phyloP scores from a whole-genome alignment of 2,113 vertebrate genomes.

The Myanophis thanlyinensis region DNA sequence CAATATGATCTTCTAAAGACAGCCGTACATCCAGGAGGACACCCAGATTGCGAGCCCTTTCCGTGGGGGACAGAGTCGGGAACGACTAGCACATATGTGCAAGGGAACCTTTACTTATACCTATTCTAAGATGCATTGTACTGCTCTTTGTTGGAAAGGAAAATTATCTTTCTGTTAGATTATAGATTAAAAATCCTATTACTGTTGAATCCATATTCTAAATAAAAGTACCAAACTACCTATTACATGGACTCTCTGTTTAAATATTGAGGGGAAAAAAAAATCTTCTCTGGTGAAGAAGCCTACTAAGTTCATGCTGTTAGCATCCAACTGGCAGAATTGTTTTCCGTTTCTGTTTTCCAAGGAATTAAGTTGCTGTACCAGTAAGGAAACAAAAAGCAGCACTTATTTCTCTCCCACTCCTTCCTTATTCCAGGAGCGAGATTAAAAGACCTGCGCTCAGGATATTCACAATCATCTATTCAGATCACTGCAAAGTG shows the following conservation, averaged over 20 bases:
- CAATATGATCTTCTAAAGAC: no score
- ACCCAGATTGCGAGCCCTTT: no score
- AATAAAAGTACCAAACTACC: not conserved
- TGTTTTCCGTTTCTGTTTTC: not conserved
- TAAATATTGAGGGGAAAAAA: not conserved
- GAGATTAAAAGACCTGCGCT: not conserved
- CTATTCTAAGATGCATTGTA: not conserved
- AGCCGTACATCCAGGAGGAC: no score
- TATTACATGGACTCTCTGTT: not conserved
- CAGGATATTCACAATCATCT: not conserved
- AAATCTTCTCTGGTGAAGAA: not conserved
- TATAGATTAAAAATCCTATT: not conserved
- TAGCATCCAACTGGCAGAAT: not conserved
- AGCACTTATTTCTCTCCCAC: not conserved
- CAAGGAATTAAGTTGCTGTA: not conserved
- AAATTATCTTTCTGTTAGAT: not conserved
- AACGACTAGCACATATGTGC: no score
- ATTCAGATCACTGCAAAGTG: not conserved
- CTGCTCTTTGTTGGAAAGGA: not conserved
- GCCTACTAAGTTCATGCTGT: not conserved
- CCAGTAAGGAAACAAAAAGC: not conserved
- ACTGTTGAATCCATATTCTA: not conserved
- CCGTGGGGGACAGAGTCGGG: no score
- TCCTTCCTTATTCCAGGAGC: not conserved
- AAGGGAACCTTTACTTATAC: no score